These are phyloP conservation scores for Natrix natrix DNA, from an alignment of 2,797 vertebrate genomes.

Conservation along the genomic window DNA sequence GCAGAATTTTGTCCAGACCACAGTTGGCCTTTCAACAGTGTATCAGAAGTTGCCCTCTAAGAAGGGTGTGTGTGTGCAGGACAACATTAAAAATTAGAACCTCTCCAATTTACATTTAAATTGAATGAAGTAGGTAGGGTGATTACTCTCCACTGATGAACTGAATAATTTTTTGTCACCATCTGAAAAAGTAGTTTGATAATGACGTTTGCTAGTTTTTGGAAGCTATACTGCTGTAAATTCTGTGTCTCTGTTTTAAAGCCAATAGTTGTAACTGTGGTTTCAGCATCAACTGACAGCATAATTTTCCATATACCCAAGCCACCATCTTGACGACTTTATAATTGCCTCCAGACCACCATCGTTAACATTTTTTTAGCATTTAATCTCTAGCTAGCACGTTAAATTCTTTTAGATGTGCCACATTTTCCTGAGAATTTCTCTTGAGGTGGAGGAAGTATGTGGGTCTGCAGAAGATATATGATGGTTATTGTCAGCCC, in stretches of 20 bases:
- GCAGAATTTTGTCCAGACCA: background rate
- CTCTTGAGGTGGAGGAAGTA: background rate
- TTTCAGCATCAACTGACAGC: background rate
- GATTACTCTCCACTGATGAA: background rate
- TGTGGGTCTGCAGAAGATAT: background rate
- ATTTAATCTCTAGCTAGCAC: background rate
- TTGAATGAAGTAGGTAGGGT: background rate
- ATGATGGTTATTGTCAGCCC: background rate
- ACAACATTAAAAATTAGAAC: background rate
- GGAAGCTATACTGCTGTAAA: background rate
- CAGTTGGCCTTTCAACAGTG: background rate
- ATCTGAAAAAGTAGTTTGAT: background rate
- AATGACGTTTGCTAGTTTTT: background rate
- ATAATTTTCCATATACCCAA: background rate
- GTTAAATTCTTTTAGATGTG: background rate
- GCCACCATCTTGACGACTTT: background rate
- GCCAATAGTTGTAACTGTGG: background rate
- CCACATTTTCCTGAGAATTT: background rate
- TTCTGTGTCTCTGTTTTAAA: background rate
- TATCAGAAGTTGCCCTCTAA: background rate
- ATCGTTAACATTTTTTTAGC: background rate
- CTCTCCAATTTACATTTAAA: background rate
- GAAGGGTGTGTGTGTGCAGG: fast-evolving
- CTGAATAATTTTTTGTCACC: background rate
- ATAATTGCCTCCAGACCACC: background rate